Evolutionary conservation across 2,797 vertebrate species (phyloP), one percentile per base, ranked within the genome.

Genomic region (Eleutherodactylus coqui): DNA sequence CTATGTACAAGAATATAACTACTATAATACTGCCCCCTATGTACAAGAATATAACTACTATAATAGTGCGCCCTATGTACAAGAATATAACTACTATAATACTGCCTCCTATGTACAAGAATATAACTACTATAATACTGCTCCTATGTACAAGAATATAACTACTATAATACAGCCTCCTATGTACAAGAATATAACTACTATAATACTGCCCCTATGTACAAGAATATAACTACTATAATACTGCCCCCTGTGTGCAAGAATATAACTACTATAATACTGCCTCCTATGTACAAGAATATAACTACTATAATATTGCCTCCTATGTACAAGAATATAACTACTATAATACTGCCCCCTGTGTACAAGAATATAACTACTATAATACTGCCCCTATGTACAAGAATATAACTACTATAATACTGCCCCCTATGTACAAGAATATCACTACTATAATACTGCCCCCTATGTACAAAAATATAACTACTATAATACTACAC

Each of bases 1-100:
- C 60, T 64, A 64, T 64, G 29, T 64, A 64, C 60, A 64, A 64
- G 60, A 64, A 64, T 64, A 34, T 64, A 64, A 64, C 60, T 64
- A 64, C 60, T 64, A 64, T 64, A 64, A 64, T 64, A 64, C 60
- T 64, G 60, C 60, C 4, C n/a, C 60, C 69, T 64, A 64, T 64
- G 29, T 62, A 62, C 58, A 29, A 62, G 58, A 62, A 62, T 62
- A 62, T 62, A 29, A 62, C n/a, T 62, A 62, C 27, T n/a, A n/a
- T n/a, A n/a, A 55, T 55, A 55, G 19, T 55, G 51, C 51, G 9
- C n/a, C 19, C 51, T 55, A 55, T n/a, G 21, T 58, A 58, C 55
- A 58, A 27, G 55, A 58, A 58, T 58, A 58, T 58, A 27, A 58
- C 55, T 58, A n/a, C 6, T 58, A 58, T 58, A 27, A 55, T 55